Conservation (phyloP, 2,888 invertebrate genomes). For the Volucella zonaria region DNA sequence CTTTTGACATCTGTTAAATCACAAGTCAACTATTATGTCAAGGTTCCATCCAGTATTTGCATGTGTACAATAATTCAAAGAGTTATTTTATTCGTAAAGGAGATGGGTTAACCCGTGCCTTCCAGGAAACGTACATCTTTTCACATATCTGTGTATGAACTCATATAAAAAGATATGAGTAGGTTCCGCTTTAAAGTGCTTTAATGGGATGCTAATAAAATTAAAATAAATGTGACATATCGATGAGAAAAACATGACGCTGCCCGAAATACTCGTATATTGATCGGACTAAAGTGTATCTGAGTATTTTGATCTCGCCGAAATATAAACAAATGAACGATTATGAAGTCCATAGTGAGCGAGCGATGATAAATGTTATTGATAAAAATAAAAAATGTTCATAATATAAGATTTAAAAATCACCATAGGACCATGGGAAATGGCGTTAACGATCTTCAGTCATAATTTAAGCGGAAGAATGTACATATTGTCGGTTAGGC, state of each 20-base stretch:
- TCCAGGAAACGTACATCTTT: not conserved
- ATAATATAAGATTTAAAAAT: conserved; percentile 19
- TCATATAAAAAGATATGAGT: not conserved
- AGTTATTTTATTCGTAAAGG: not conserved
- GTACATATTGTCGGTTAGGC: too few relatives aligned
- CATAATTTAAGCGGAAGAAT: too few relatives aligned
- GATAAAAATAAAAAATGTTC: conserved; percentile 39
- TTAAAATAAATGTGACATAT: conserved; percentile 55
- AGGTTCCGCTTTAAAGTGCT: conserved; percentile 21
- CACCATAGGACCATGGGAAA: too few relatives aligned
- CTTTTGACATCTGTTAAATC: conserved; percentile 50
- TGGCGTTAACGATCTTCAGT: too few relatives aligned
- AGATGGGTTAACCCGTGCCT: not conserved
- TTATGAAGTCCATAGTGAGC: conserved; percentile 2
- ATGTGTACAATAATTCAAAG: not conserved
- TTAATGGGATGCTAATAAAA: conserved; percentile 54
- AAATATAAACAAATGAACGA: conserved; percentile 32
- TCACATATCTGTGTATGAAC: not conserved
- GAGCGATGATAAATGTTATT: conserved; percentile 37
- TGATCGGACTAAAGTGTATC: conserved; percentile 18
- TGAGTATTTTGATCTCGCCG: conserved; percentile 42
- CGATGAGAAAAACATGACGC: conserved; percentile 44
- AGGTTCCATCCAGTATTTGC: conserved; percentile 1
- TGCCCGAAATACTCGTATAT: conserved; percentile 23
- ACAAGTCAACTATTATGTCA: conserved; percentile 5